Evolutionary conservation across 2,113 vertebrate genomes (phyloP).

Genomic region (Scophthalmus maximus): DNA sequence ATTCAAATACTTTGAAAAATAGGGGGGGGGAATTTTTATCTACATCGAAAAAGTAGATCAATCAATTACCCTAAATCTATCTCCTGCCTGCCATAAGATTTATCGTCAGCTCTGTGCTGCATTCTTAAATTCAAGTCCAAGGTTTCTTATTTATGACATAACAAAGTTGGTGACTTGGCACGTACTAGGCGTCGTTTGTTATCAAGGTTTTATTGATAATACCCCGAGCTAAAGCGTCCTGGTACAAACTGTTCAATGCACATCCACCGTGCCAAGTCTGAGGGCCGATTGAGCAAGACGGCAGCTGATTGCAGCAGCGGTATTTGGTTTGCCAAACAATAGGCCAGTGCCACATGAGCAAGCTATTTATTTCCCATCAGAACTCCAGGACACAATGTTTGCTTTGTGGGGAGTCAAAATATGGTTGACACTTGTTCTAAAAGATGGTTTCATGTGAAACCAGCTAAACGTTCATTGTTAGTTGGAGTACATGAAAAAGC

Average conservation of each 20-base stretch:
- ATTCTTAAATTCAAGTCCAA: background rate
- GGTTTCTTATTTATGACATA: slow-evolving; percentile 18
- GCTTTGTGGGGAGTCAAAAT: slow-evolving; percentile 30
- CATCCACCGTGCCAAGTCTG: slow-evolving; percentile 2
- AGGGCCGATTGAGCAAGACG: slow-evolving; percentile 36
- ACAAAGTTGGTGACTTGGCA: slow-evolving; percentile 17
- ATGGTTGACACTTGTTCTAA: slow-evolving; percentile 30
- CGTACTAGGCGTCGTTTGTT: slow-evolving; percentile 35
- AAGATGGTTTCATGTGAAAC: slow-evolving; percentile 29
- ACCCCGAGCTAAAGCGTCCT: slow-evolving; percentile 26
- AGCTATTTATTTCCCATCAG: slow-evolving; percentile 43
- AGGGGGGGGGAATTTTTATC: too few species aligned
- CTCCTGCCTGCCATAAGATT: too few species aligned
- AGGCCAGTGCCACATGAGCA: slow-evolving; percentile 3
- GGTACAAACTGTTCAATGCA: slow-evolving; percentile 38
- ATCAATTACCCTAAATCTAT: background rate
- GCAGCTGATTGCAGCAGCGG: slow-evolving; percentile 47
- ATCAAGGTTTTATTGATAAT: slow-evolving; percentile 43
- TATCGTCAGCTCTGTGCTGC: too few species aligned
- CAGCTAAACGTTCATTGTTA: slow-evolving; percentile 46
- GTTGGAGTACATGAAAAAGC: background rate
- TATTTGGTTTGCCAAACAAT: slow-evolving; percentile 43
- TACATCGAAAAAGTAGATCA: too few species aligned
- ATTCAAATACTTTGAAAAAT: too few species aligned
- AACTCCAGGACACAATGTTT: slow-evolving; percentile 50